Conservation (phyloP, 2,797 vertebrate genomes). For the Parauchenoglanis punctatus region DNA sequence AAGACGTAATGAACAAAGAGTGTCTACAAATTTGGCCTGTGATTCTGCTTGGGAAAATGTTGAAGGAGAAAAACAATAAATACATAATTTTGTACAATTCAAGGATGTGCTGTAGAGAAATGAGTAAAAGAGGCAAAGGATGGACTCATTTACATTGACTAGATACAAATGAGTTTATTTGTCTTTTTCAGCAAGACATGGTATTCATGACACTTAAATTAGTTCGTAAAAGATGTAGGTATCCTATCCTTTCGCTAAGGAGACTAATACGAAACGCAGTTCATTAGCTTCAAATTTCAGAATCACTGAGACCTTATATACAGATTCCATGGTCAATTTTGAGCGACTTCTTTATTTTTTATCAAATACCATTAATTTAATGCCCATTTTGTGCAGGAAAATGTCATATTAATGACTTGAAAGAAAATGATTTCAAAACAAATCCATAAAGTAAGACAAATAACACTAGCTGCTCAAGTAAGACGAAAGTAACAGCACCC, state of each 20-base stretch:
- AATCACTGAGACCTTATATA: background rate
- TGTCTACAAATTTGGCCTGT: background rate
- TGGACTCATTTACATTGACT: too few species aligned
- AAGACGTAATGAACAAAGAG: slow-evolving; percentile 9
- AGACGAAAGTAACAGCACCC: background rate
- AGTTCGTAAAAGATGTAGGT: background rate
- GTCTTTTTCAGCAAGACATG: background rate
- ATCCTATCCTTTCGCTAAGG: background rate
- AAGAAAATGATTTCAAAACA: background rate
- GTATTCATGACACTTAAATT: too few species aligned
- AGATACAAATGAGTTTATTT: background rate
- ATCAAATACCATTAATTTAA: background rate
- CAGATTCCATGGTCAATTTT: too few species aligned
- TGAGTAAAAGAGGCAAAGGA: background rate
- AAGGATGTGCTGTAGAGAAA: background rate
- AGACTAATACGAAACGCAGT: background rate
- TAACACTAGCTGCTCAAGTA: background rate
- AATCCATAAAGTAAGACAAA: background rate
- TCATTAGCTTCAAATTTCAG: too few species aligned
- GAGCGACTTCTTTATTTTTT: too few species aligned
- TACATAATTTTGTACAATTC: background rate
- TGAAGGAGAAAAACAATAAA: background rate
- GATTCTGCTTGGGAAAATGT: background rate
- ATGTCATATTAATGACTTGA: background rate
- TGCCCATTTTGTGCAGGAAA: background rate